Percentiles rank a stretch among this genome's conserved stretches.
Evolutionary conservation across 1,140 invertebrate species (phyloP).

Genomic region (Colletes gigas): DNA sequence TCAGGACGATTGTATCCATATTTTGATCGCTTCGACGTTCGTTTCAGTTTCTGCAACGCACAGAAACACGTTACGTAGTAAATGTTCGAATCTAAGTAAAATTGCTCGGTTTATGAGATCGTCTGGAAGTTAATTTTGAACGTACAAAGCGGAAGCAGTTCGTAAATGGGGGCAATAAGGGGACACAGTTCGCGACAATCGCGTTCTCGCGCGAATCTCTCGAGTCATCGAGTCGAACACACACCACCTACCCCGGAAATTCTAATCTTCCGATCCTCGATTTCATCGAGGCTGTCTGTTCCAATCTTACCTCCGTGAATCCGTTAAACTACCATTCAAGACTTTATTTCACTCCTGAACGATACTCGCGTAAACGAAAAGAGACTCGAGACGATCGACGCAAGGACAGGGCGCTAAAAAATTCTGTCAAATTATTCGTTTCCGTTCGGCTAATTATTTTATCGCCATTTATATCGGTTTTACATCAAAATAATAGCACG

Average conservation of each 20-base stretch:
- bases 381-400: too few species aligned
- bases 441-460: not conserved
- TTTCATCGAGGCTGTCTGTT: not conserved
- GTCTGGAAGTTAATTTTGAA: not conserved
- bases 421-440: not conserved
- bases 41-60: not conserved
- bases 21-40: too few species aligned
- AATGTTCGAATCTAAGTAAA: not conserved
- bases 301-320: slow-evolving; percentile 17
- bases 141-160: not conserved
- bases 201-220: too few species aligned
- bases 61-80: not conserved
- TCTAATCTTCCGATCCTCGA: not conserved
- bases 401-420: too few species aligned
- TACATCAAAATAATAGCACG: too few species aligned
- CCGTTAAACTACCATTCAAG: not conserved
- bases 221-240: not conserved
- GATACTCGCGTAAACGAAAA: not conserved
- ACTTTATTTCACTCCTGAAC: not conserved
- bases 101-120: not conserved
- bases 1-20: too few species aligned
- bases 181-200: not conserved
- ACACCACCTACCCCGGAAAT: not conserved
- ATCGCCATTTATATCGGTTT: too few species aligned
- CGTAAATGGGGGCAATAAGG: not conserved